phyloP scores from a whole-genome alignment of 2,888 invertebrate species.

The Pollenia angustigena region DNA sequence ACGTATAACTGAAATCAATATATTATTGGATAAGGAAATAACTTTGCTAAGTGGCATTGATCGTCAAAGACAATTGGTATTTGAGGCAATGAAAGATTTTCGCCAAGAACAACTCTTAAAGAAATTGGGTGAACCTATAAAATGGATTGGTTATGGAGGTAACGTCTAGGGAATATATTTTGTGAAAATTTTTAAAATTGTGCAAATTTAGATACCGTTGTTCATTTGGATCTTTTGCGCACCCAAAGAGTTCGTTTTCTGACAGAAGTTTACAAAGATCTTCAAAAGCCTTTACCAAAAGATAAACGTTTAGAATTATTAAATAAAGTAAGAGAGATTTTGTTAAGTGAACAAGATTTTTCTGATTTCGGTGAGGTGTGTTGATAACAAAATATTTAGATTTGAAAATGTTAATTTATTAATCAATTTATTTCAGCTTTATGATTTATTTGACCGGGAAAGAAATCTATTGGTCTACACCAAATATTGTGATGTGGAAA shows the following conservation, averaged over 20 bases:
- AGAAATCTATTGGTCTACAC: conserved; percentile 80
- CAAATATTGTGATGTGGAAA: conserved; percentile 81
- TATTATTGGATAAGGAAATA: conserved; percentile 90
- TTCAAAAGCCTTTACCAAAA: conserved; percentile 86
- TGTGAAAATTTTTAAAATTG: neutral
- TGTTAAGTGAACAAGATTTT: conserved; percentile 82
- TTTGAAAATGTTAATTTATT: no score
- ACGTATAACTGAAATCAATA: conserved; percentile 88
- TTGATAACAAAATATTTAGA: no score
- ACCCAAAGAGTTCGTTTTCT: conserved; percentile 91
- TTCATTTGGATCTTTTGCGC: conserved; percentile 92
- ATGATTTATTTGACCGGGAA: conserved; percentile 83
- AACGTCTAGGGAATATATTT: conserved; percentile 69
- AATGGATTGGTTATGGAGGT: conserved; percentile 91
- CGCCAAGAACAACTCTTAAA: conserved; percentile 88
- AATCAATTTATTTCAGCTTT: conserved; percentile 75
- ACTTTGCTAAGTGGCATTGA: conserved; percentile 86
- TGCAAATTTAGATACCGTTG: conserved; percentile 82
- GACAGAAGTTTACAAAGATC: conserved; percentile 89
- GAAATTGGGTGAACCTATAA: conserved; percentile 89
- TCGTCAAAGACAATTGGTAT: conserved; percentile 87
- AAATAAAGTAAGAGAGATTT: conserved; percentile 87
- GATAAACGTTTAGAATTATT: conserved; percentile 90
- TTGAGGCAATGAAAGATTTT: conserved; percentile 86
- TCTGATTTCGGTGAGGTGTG: conserved; percentile 80